A percentile compares a stretch with the other conserved stretches of the same genome.
Evolutionary conservation across 2,113 vertebrate genomes (phyloP).

Genomic region (Myocastor coypus): DNA sequence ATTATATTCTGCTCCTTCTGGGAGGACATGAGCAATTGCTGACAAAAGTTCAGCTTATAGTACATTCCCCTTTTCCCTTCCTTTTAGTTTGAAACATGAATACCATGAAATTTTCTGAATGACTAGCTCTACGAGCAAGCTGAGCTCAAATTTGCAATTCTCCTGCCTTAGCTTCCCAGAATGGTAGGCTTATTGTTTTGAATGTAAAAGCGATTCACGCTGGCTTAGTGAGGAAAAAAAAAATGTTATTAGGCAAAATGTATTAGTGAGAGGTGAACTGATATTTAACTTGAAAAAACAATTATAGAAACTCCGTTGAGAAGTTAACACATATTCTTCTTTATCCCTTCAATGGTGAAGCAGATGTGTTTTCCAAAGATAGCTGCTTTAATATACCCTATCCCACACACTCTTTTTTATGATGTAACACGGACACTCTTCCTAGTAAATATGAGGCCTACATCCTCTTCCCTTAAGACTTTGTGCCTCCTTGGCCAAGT

Average conservation of each 20-base stretch:
- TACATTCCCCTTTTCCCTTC: not conserved
- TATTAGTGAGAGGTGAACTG: not conserved
- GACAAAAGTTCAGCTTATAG: not conserved
- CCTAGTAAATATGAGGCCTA: not conserved
- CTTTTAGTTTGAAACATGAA: slow-evolving; percentile 34
- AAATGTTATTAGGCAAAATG: slow-evolving; percentile 8
- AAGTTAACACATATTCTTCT: not conserved
- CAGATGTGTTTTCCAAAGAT: slow-evolving; percentile 37
- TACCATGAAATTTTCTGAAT: not conserved
- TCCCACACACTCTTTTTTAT: not conserved
- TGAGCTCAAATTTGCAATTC: not conserved
- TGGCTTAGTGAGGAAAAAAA: not conserved
- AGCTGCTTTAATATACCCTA: not conserved
- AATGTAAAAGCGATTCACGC: slow-evolving; percentile 47
- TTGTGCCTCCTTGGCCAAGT: not conserved
- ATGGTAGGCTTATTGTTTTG: not conserved
- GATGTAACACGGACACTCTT: not conserved
- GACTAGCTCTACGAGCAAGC: not conserved
- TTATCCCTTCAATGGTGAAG: not conserved
- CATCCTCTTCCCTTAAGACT: not conserved
- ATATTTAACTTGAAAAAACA: not conserved
- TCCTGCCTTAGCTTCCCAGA: not conserved
- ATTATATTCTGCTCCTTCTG: not conserved
- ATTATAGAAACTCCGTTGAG: not conserved
- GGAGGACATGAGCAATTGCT: not conserved